Evolutionary conservation across 2,113 vertebrate genomes (phyloP).

Genomic region (Nothocercus julius): DNA sequence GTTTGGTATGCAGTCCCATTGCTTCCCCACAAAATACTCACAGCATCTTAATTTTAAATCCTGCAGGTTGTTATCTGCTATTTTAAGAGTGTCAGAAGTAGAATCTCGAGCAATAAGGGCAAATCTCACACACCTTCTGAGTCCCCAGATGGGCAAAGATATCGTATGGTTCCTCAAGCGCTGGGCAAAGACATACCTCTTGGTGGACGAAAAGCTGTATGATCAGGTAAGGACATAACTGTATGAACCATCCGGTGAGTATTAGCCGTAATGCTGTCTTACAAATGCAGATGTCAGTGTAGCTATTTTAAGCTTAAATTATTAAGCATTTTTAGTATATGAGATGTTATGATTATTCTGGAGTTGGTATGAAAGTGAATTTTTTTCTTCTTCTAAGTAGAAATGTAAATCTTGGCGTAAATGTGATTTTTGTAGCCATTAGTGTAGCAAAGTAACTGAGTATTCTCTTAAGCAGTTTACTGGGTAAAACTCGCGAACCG

Average conservation of each 20-base stretch:
- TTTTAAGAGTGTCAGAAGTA: slow-evolving; percentile 96
- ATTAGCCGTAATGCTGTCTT: not conserved
- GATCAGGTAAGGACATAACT: slow-evolving; percentile 85
- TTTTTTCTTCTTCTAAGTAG: not conserved
- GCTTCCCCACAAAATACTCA: not conserved
- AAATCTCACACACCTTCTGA: slow-evolving; percentile 91
- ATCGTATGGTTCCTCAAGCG: slow-evolving; percentile 97
- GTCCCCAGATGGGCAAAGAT: slow-evolving; percentile 99
- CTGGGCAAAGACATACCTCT: slow-evolving; percentile 96
- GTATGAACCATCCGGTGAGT: not conserved
- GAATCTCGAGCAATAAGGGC: slow-evolving; percentile 96
- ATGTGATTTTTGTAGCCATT: not conserved
- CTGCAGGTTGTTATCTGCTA: slow-evolving; percentile 91
- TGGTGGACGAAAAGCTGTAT: slow-evolving; percentile 97
- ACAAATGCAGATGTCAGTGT: not conserved
- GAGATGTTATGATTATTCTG: not conserved
- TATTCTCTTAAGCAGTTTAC: fast-evolving
- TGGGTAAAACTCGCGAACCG: not conserved
- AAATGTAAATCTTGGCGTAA: not conserved
- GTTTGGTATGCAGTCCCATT: not conserved
- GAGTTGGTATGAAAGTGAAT: not conserved
- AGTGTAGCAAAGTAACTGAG: not conserved
- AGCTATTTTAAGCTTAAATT: not conserved
- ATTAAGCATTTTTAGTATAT: not conserved
- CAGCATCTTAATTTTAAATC: slow-evolving; percentile 39